phyloP scores from a whole-genome alignment of 1,140 invertebrate species.

The Copidosoma floridanum region DNA sequence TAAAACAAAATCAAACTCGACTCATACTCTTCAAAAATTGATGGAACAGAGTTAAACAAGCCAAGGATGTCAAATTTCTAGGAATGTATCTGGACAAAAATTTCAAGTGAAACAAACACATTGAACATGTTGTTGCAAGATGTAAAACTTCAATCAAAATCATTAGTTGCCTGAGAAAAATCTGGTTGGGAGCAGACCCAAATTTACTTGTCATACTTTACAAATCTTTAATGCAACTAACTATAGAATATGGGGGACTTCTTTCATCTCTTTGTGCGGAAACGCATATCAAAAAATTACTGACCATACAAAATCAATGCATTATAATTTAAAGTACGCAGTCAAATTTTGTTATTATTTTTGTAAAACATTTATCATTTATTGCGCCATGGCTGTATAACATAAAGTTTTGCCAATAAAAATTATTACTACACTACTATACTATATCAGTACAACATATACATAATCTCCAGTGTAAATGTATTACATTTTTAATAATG shows the following conservation, averaged over 20 bases:
- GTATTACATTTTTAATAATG: too few species aligned
- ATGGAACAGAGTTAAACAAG: too few species aligned
- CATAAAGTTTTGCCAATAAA: too few species aligned
- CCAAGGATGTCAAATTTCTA: slow-evolving; percentile 25
- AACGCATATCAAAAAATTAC: slow-evolving; percentile 16
- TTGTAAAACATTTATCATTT: too few species aligned
- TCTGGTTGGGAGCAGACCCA: slow-evolving; percentile 29
- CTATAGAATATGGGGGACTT: slow-evolving; percentile 28
- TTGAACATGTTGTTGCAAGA: slow-evolving; percentile 13
- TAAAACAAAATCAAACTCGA: too few species aligned
- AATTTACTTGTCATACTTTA: slow-evolving; percentile 18
- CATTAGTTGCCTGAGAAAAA: slow-evolving; percentile 23
- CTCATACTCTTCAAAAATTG: too few species aligned
- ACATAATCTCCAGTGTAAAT: too few species aligned
- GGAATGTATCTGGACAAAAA: slow-evolving; percentile 23
- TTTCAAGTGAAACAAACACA: slow-evolving; percentile 24
- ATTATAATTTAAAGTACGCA: too few species aligned
- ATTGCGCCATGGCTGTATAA: too few species aligned
- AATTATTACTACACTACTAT: too few species aligned
- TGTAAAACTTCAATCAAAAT: slow-evolving; percentile 20
- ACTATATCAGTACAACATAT: too few species aligned
- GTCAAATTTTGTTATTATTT: too few species aligned
- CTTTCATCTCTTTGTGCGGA: slow-evolving; percentile 5
- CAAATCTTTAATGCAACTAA: slow-evolving; percentile 23
- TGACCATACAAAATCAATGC: slow-evolving; percentile 28